These are phyloP conservation scores for Sminthurides aquaticus DNA, from an alignment of 2,888 invertebrate species.

Conservation along the genomic window DNA sequence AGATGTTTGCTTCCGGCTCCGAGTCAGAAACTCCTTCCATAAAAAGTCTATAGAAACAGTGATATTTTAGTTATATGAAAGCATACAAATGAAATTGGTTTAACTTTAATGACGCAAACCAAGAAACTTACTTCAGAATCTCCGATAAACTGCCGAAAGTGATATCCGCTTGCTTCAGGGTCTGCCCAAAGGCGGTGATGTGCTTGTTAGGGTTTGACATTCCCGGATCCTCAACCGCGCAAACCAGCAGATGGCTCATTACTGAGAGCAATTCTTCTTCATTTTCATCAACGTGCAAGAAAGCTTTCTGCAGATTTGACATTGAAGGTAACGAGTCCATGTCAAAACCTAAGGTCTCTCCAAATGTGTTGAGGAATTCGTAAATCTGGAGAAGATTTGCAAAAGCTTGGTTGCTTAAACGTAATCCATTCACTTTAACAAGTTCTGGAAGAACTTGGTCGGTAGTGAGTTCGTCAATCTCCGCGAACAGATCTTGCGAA, in stretches of 20 bases:
- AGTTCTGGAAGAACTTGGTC: slow-evolving; percentile 50
- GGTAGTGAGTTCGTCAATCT: slow-evolving; percentile 16
- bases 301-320: slow-evolving; percentile 75
- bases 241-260: slow-evolving; percentile 79
- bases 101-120: background rate
- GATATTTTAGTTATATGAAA: background rate
- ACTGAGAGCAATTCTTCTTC: slow-evolving; percentile 79
- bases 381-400: slow-evolving; percentile 89
- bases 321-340: slow-evolving; percentile 79
- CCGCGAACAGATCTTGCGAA: slow-evolving; percentile 5
- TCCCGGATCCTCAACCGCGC: slow-evolving; percentile 83
- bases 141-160: slow-evolving; percentile 87
- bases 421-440: slow-evolving; percentile 69
- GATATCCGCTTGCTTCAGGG: slow-evolving; percentile 78
- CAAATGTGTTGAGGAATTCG: slow-evolving; percentile 94
- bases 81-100: slow-evolving; percentile 1
- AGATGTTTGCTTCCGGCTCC: slow-evolving; percentile 43
- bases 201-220: slow-evolving; percentile 83
- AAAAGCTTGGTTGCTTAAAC: slow-evolving; percentile 79
- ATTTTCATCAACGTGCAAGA: slow-evolving; percentile 70
- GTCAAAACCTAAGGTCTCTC: slow-evolving; percentile 82
- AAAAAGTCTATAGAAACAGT: slow-evolving; percentile 36
- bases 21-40: slow-evolving; percentile 36
- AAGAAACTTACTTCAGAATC: slow-evolving; percentile 59
- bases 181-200: slow-evolving; percentile 82